phyloP scores from a whole-genome alignment of 2,888 invertebrate genomes.

The Drosophila niveifrons region DNA sequence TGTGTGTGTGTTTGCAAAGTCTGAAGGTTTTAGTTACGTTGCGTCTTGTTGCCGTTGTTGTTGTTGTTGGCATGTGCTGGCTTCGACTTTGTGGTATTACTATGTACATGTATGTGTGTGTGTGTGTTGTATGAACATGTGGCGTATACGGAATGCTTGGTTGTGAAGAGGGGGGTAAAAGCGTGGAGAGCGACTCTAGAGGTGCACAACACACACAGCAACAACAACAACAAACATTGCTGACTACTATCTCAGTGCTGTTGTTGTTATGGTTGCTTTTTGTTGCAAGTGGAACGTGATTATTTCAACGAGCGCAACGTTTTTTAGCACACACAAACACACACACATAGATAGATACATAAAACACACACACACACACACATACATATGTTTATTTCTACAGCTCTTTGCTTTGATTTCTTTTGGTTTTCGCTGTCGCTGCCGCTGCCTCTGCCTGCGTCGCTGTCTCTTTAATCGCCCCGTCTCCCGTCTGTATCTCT shows the following conservation, averaged over 20 bases:
- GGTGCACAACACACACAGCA: conserved; percentile 41
- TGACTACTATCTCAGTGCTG: conserved; percentile 52
- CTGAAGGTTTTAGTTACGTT: conserved; percentile 71
- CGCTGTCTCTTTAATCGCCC: background rate
- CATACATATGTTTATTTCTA: conserved; percentile 33
- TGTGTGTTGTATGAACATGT: conserved; percentile 24
- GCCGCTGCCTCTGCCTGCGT: conserved; percentile 19
- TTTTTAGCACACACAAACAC: conserved; percentile 45
- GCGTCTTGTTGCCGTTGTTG: conserved; percentile 33
- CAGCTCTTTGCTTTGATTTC: conserved; percentile 61
- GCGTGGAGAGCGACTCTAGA: conserved; percentile 36
- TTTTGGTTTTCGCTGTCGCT: conserved; percentile 44
- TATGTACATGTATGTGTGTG: too few species aligned
- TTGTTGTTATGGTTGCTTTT: conserved; percentile 57
- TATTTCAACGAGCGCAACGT: conserved; percentile 76
- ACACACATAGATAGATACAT: conserved; percentile 10
- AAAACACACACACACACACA: conserved; percentile 3
- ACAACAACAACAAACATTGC: conserved; percentile 33
- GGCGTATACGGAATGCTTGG: conserved; percentile 8
- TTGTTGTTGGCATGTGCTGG: conserved; percentile 35
- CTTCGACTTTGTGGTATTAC: conserved; percentile 32
- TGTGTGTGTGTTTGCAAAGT: conserved; percentile 51
- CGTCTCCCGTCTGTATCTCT: conserved; percentile 35
- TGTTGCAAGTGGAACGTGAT: conserved; percentile 84
- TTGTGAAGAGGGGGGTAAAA: background rate